Evolutionary conservation across 2,113 vertebrate species (phyloP).

Genomic region (Anseranas semipalmata): DNA sequence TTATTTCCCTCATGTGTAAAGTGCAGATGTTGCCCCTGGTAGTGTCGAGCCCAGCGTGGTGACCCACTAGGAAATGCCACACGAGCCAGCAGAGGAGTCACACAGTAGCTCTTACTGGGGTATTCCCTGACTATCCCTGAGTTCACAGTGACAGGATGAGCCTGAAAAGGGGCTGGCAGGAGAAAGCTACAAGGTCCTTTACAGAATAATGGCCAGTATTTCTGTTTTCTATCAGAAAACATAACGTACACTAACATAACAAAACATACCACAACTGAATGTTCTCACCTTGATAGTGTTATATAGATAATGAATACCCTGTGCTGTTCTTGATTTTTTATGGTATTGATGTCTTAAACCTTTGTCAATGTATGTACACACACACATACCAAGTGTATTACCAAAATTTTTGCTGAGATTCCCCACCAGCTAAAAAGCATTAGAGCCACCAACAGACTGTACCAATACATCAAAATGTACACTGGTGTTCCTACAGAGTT

Average conservation of each 20-base stretch:
- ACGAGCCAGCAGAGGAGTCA: background rate
- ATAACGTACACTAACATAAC: no score
- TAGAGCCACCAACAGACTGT: background rate
- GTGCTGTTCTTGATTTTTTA: background rate
- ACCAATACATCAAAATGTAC: background rate
- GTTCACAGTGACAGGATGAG: background rate
- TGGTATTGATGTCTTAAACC: background rate
- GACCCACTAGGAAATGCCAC: background rate
- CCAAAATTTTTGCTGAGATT: background rate
- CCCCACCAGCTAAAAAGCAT: background rate
- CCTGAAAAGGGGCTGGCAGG: background rate
- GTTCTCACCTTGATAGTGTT: background rate
- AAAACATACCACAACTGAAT: background rate
- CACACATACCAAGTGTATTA: background rate
- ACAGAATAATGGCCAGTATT: background rate
- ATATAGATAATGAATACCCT: background rate
- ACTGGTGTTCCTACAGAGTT: background rate
- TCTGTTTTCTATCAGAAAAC: background rate
- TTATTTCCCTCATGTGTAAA: background rate
- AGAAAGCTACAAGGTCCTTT: background rate
- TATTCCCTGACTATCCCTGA: background rate
- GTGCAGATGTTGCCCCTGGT: background rate
- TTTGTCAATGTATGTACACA: background rate
- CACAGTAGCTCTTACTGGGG: rapidly evolving
- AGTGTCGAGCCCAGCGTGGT: background rate